Evolutionary conservation across 1,140 invertebrate species (phyloP), one percentile per base, ranked within the genome.

Genomic region (Drosophila neocordata): DNA sequence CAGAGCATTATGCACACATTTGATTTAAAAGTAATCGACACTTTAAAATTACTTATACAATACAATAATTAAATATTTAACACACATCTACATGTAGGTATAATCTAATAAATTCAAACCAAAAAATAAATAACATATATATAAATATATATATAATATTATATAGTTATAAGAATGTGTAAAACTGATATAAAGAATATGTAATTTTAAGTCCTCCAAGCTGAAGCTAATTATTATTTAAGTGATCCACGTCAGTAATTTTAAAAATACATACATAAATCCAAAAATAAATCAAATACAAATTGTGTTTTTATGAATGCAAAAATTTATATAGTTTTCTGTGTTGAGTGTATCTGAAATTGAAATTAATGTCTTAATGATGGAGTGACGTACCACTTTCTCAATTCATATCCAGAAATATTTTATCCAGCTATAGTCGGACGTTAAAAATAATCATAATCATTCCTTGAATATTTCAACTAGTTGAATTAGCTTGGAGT

Each of bases 41-140:
- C 41, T 48, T 48, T 4, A 20, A 48, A 48, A 48, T 48, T 48
- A 48, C 41, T 48, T 48, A 48, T 48, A 20, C 8, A 48, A 48
- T 48, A 48, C 41, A 48, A 48, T 48, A 48, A 48, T 48, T 48
- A 48, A 48, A 48, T 48, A 48, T 11, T 48, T 48, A 48, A 48
- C 41, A 48, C 41, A 15, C 41, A 48, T 48, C 41, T 70, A 70
- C 67, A 63, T 62, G 69, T 72, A 72, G 69, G 51, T 72, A 68
- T 72, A 72, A 72, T 70, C 67, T 72, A 72, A 72, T 62, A 70
- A 73, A 73, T 73, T 72, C 56, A 64, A 73, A 61, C 27, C 2
- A 72, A 73, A 72, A 37, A 73, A 60, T 31, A 31, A 31, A 31
- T 6, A 65, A 35, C 38, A 72, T 48, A 72, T 63, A 73, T 69